A percentile compares a stretch with the other conserved stretches of the same genome.
phyloP scores from a whole-genome alignment of 1,140 invertebrate genomes.

The Panagrolaimus sp. region DNA sequence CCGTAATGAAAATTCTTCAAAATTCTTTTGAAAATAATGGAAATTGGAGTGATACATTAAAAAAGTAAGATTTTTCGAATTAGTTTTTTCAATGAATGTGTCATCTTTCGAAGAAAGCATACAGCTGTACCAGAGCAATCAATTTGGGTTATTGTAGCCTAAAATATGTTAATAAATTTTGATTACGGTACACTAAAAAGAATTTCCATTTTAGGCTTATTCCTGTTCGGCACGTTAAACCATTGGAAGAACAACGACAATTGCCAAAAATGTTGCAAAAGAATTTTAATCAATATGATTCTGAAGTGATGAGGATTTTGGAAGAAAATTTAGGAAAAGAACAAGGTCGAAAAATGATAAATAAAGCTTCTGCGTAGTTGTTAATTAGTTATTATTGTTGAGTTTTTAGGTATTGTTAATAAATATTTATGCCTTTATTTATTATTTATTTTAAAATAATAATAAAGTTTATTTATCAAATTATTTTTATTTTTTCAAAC shows the following conservation, averaged over 20 bases:
- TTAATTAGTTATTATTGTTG: too few species aligned
- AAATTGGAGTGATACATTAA: constrained; percentile 32
- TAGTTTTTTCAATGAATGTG: neutral
- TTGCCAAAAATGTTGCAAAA: neutral
- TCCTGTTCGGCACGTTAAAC: constrained; percentile 30
- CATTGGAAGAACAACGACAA: neutral
- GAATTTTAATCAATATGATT: neutral
- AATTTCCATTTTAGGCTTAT: constrained; percentile 31
- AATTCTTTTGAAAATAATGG: constrained; percentile 28
- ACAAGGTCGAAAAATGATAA: neutral
- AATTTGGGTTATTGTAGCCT: too few species aligned
- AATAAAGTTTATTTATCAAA: too few species aligned
- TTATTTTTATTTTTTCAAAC: too few species aligned
- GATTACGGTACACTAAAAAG: too few species aligned
- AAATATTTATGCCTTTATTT: too few species aligned
- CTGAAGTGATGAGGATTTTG: neutral
- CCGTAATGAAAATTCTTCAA: constrained; percentile 40
- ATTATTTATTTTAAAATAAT: too few species aligned
- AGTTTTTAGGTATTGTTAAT: too few species aligned
- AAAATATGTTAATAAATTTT: neutral
- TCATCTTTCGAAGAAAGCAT: too few species aligned
- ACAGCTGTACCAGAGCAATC: too few species aligned
- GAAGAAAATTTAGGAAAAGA: constrained; percentile 2
- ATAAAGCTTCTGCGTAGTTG: too few species aligned
- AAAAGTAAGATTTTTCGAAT: constrained; percentile 12